Conservation (phyloP, 2,113 vertebrate genomes). For the Pygoscelis adeliae region DNA sequence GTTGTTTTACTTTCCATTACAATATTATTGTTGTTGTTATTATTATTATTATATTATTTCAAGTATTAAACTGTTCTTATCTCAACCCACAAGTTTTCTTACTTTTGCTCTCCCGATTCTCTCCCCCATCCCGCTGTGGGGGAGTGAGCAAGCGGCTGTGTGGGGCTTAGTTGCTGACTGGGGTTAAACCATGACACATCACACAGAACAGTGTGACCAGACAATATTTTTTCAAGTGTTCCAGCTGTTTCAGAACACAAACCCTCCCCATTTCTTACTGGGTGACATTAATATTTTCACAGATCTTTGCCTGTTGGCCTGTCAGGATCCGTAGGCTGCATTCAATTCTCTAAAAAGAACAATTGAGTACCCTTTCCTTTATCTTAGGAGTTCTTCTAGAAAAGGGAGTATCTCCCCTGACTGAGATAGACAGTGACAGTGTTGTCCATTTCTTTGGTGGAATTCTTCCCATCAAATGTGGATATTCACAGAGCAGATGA, state of each 20-base stretch:
- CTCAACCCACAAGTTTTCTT: too few species aligned
- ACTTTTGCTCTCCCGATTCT: too few species aligned
- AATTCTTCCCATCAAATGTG: background rate
- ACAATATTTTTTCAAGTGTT: background rate
- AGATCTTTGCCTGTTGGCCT: background rate
- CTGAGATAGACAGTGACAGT: background rate
- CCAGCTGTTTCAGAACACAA: background rate
- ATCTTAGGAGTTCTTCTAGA: background rate
- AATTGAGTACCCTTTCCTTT: rapidly evolving
- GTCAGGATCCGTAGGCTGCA: background rate
- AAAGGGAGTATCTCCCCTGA: background rate
- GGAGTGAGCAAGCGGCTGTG: too few species aligned
- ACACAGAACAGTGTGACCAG: background rate
- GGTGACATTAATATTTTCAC: background rate
- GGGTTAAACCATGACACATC: background rate
- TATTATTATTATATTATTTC: too few species aligned
- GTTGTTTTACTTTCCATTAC: too few species aligned
- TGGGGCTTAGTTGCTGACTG: too few species aligned
- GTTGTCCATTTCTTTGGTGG: background rate
- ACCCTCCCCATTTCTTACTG: background rate
- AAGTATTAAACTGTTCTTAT: too few species aligned
- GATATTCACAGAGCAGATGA: background rate
- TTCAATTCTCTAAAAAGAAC: background rate
- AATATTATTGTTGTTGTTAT: too few species aligned
- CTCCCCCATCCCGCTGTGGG: too few species aligned